These are phyloP conservation scores for Dendronephthya gigantea DNA, from an alignment of 64 coral and sea anemone genomes.

Conservation along the genomic window DNA sequence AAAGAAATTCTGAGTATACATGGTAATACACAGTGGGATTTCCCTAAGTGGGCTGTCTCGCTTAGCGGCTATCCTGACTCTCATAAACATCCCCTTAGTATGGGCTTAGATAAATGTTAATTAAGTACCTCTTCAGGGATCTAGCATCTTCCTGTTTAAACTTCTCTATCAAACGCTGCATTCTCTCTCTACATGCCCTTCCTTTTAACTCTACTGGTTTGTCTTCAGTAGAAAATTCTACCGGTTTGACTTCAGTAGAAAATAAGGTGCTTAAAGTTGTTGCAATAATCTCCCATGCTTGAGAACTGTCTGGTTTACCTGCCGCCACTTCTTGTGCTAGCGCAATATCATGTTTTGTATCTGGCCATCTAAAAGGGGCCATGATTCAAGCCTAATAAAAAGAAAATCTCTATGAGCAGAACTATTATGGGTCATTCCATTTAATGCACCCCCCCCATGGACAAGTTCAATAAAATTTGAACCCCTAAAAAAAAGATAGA, in stretches of 20 bases:
- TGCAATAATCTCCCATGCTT: slow-evolving; percentile 32
- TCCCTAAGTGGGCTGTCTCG: not conserved
- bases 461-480: too few species aligned
- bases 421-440: too few species aligned
- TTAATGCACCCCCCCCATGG: too few species aligned
- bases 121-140: not conserved
- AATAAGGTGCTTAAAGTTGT: slow-evolving; percentile 19
- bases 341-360: slow-evolving; percentile 17
- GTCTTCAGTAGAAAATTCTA: slow-evolving; percentile 28
- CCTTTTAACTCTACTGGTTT: slow-evolving; percentile 31
- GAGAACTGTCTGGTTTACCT: not conserved
- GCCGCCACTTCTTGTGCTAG: slow-evolving; percentile 33
- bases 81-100: too few species aligned
- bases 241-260: too few species aligned
- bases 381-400: not conserved
- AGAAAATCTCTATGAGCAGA: not conserved
- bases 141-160: not conserved
- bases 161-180: not conserved
- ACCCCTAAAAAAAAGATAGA: too few species aligned
- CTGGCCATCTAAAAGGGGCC: slow-evolving; percentile 9
- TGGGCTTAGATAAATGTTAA: not conserved
- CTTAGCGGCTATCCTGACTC: not conserved
- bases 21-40: not conserved
- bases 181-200: slow-evolving; percentile 13
- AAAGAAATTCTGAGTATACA: too few species aligned